Evolutionary conservation across 2,113 vertebrate species (phyloP).

Genomic region (Pterocles orientalis): DNA sequence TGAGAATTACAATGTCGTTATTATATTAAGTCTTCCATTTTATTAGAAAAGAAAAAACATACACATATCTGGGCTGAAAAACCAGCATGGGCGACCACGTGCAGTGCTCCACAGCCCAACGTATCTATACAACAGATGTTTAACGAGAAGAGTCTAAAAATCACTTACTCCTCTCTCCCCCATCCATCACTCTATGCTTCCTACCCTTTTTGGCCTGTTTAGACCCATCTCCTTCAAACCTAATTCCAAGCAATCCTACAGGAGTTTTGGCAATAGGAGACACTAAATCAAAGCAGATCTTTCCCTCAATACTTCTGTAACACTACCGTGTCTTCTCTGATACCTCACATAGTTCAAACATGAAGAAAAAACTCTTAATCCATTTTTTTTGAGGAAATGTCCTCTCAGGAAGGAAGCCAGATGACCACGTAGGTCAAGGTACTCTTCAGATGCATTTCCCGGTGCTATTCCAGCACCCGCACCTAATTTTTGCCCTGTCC

Average conservation of each 20-base stretch:
- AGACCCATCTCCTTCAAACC: accelerated
- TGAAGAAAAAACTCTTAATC: neutral
- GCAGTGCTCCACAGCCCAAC: neutral
- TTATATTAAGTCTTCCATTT: neutral
- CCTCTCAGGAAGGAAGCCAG: neutral
- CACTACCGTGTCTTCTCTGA: neutral
- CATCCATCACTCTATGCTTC: accelerated
- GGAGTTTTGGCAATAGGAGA: neutral
- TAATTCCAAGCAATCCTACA: neutral
- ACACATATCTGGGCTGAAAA: neutral
- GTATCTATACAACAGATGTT: neutral
- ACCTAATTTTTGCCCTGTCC: neutral
- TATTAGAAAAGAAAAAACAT: neutral
- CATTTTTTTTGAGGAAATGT: neutral
- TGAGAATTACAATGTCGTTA: neutral
- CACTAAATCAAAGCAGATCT: neutral
- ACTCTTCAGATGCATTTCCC: neutral
- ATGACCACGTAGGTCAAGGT: neutral
- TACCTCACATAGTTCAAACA: neutral
- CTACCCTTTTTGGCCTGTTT: neutral
- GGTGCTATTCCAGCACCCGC: neutral
- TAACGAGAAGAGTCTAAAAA: neutral
- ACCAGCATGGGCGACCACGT: neutral
- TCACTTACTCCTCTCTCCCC: neutral
- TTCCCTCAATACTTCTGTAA: neutral